Evolutionary conservation across 2,888 invertebrate genomes (phyloP).

Genomic region (Diloba caeruleocephala): DNA sequence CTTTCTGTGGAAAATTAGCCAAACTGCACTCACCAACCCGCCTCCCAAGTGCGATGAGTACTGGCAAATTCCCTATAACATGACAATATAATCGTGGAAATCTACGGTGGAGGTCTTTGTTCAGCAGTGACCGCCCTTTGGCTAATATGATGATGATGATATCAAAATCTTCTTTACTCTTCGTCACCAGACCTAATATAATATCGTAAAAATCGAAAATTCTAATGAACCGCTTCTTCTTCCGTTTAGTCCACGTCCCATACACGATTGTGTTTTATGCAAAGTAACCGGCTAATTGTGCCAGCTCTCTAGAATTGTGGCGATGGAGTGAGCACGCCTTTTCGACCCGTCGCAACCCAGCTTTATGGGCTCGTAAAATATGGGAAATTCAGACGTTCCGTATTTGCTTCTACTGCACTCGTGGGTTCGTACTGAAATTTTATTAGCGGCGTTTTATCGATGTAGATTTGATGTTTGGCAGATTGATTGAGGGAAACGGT

Average conservation of each 20-base stretch:
- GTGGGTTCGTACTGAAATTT: conserved; percentile 41
- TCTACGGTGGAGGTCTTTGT: too few relatives aligned
- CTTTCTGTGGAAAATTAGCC: too few relatives aligned
- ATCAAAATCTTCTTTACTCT: not conserved
- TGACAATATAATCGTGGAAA: too few relatives aligned
- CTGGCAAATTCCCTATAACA: too few relatives aligned
- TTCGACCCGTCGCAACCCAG: conserved; percentile 57
- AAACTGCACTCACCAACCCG: too few relatives aligned
- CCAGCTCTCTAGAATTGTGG: conserved; percentile 68
- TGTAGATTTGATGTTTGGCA: conserved; percentile 25
- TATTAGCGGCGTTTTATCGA: conserved; percentile 40
- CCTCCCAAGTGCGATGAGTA: too few relatives aligned
- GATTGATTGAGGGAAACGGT: conserved; percentile 22
- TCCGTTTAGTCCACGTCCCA: conserved; percentile 50
- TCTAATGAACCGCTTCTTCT: conserved; percentile 45
- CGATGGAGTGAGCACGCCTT: conserved; percentile 67
- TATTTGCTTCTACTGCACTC: conserved; percentile 41
- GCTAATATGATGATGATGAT: too few relatives aligned
- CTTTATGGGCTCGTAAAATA: conserved; percentile 64
- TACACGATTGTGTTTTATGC: conserved; percentile 73
- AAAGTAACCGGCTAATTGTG: conserved; percentile 79
- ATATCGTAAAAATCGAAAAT: conserved; percentile 11
- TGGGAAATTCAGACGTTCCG: conserved; percentile 49
- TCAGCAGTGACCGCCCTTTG: too few relatives aligned
- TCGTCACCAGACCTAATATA: conserved; percentile 3